Evolutionary conservation across 2,888 invertebrate genomes (phyloP).

Genomic region (Lapara coniferarum): DNA sequence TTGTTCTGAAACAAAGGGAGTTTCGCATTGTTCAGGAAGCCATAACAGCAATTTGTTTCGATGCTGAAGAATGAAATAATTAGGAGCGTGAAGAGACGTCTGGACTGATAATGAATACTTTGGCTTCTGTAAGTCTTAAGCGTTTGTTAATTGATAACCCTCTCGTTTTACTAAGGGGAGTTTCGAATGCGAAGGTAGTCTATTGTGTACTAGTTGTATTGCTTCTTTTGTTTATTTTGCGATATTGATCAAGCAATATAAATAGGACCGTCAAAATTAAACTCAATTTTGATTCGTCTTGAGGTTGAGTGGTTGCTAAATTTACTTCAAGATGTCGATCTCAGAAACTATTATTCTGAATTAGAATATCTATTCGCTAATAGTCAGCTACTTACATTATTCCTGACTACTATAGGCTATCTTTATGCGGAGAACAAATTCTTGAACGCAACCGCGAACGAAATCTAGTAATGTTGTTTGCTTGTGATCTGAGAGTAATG

Average conservation of each 20-base stretch:
- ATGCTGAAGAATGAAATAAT: slow-evolving; percentile 61
- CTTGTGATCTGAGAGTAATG: too few relatives aligned
- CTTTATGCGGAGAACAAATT: too few relatives aligned
- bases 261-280: too few relatives aligned
- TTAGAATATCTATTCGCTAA: too few relatives aligned
- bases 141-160: slow-evolving; percentile 17
- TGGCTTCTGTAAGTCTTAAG: slow-evolving; percentile 13
- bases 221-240: background rate
- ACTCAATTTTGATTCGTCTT: too few relatives aligned
- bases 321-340: too few relatives aligned
- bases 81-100: slow-evolving; percentile 62
- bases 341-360: too few relatives aligned
- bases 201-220: background rate
- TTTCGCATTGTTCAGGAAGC: slow-evolving; percentile 13
- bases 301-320: too few relatives aligned
- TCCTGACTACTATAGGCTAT: too few relatives aligned
- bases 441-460: too few relatives aligned
- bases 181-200: background rate
- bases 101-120: slow-evolving; percentile 29
- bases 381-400: too few relatives aligned
- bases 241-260: background rate
- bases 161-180: slow-evolving; percentile 16
- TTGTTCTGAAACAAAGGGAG: background rate
- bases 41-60: slow-evolving; percentile 29
- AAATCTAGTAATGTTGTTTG: too few relatives aligned